A percentile compares a stretch with the other conserved stretches of the same genome.
These are phyloP conservation scores for Platichthys stellatus DNA, from an alignment of 2,113 vertebrate genomes.

Conservation along the genomic window DNA sequence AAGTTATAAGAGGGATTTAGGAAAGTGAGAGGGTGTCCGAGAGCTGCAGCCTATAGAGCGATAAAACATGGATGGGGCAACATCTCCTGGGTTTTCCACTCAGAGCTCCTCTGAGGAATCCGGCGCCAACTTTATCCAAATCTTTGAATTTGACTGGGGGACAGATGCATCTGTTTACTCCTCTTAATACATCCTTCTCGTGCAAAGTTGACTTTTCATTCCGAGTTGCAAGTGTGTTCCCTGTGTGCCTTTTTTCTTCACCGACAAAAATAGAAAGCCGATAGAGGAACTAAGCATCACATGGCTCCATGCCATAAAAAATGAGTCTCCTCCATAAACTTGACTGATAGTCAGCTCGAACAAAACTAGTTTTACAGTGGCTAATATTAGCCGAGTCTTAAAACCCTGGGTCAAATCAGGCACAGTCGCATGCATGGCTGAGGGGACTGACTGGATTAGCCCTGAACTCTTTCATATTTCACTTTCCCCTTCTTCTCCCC, in stretches of 20 bases:
- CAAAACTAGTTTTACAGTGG: slow-evolving; percentile 41
- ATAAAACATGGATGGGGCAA: slow-evolving; percentile 14
- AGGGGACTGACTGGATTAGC: slow-evolving; percentile 61
- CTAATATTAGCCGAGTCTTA: slow-evolving; percentile 63
- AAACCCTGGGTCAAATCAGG: slow-evolving; percentile 44
- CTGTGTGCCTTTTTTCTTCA: background rate
- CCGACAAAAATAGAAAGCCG: slow-evolving; percentile 27
- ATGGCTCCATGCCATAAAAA: slow-evolving; percentile 34
- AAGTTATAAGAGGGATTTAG: slow-evolving; percentile 73
- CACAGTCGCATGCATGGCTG: slow-evolving; percentile 52
- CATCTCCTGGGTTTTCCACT: slow-evolving; percentile 3
- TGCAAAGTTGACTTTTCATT: slow-evolving; percentile 3
- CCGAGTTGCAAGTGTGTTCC: background rate
- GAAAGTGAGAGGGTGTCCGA: slow-evolving; percentile 69
- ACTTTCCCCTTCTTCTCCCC: slow-evolving; percentile 60
- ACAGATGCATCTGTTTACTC: background rate
- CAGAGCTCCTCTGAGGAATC: background rate
- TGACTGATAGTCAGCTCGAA: slow-evolving; percentile 37
- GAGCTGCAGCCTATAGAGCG: slow-evolving; percentile 29
- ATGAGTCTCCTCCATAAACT: slow-evolving; percentile 43
- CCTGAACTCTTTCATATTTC: slow-evolving; percentile 74
- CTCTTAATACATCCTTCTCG: background rate
- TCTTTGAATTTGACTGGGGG: background rate
- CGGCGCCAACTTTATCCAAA: background rate
- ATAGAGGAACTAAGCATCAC: slow-evolving; percentile 15